Base-by-base conservation (phyloP, 2,797 vertebrate genomes). In the Gila robusta region DNA sequence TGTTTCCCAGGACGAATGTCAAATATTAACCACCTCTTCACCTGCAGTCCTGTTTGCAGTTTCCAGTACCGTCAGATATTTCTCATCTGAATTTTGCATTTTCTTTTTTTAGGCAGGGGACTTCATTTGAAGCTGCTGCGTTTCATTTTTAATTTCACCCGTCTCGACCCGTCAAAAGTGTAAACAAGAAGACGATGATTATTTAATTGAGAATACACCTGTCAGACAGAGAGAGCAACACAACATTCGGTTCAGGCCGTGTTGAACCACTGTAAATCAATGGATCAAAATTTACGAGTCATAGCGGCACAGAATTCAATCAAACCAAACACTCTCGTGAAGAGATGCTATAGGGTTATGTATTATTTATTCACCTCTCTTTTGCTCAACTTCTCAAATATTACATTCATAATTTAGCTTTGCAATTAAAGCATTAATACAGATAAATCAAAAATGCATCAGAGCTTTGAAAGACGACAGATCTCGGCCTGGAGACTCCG, bases 21-120 rank as follows among this genome's bases (percentile, higher is more conserved):
- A 93, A 94, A 93, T 93, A 94, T 95, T 94, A 94, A 93, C 91
- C 71, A 59, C 54, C 71, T 87, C 88, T 89, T 85, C 89, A 87
- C 79, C 35, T 59, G 81, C 83, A 28, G 71, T 74, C 82, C 59
- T 90, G 79, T 74, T 66, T 39, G 74, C 28, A 47, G 54, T 81
- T 86, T 73, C 41, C 78, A 85, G n/a, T 66, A 69, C 85, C 81
- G 82, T 84, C 77, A 83, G 70, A 82, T 89, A 89, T 89, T 85
- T 44, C 82, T 87, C 69, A 82, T 71, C 67, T 81, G 71, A 88
- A 82, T 86, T 39, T 66, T 56, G 44, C 44, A 83, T 82, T 52
- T 52, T 54, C 19, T 69, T 79, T 64, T 83, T 52, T 67, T 12
- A 76, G 72, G 39, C 44, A 10, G 10, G 73, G 82, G 70, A 79